Base-by-base conservation (phyloP, 2,888 invertebrate genomes). In the Priocnemis perturbator region DNA sequence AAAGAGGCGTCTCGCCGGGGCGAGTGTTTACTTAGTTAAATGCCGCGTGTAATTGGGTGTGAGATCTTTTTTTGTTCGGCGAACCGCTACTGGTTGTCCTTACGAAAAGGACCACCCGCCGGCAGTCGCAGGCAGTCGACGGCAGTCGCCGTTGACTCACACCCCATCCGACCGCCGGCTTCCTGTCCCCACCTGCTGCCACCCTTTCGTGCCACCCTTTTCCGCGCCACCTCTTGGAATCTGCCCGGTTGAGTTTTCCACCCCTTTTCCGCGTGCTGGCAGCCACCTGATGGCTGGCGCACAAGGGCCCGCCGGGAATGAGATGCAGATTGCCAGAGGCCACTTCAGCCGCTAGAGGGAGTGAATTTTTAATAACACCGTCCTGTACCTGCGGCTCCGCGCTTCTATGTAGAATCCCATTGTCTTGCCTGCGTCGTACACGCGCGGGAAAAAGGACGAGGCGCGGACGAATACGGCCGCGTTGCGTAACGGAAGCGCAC, bases 241-340 rank as follows among this genome's bases (percentile, higher is more conserved):
- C 50, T 75, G 64, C 68, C 67, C 67, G 72, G 52, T 67, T 67
- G 69, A 71, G 79, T 60, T 74, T 77, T 75, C 75, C 68, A 70
- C 65, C 77, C 76, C 71, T 78, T 81, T 81, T 73, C 66, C 64
- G 77, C 72, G 72, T 65, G 69, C 69, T 79, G 79, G 65, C 78
- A 80, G 79, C 80, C 79, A 80, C 79, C 79, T 80, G 79, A 80
- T 61, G 19, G 53, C 61, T 52, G 52, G 70, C 69, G 78, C 76
- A 79, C 79, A 80, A 81, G 80, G 77, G 76, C 83, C 84, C 83
- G 77, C 81, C 82, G 85, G 87, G 87, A 88, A 88, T 88, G 88
- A 88, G 88, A 89, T 89, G 88, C 88, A 88, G 88, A 89, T 88
- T 88, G 88, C 88, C 84, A 83, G 85, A 85, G 87, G 88, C 88